phyloP scores from a whole-genome alignment of 1,140 invertebrate genomes.

The Drosophila hydei region DNA sequence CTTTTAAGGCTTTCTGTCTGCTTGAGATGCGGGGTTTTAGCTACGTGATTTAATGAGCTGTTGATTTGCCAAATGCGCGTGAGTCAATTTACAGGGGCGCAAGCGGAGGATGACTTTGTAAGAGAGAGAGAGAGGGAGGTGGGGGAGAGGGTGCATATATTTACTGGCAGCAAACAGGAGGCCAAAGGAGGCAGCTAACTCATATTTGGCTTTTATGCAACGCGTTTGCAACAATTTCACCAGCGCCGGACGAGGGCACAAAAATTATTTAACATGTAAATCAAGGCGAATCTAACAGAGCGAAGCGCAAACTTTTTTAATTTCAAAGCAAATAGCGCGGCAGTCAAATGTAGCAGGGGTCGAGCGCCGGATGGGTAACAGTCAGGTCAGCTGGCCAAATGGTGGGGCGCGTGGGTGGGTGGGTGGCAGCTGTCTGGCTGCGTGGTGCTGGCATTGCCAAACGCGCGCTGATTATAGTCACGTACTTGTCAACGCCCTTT shows the following conservation, averaged over 20 bases:
- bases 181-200: constrained; percentile 31
- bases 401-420: background rate
- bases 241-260: constrained; percentile 27
- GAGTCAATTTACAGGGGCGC: constrained; percentile 34
- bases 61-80: constrained; percentile 64
- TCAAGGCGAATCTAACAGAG: constrained; percentile 76
- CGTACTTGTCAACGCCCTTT: constrained; percentile 68
- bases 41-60: constrained; percentile 70
- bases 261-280: constrained; percentile 82
- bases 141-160: constrained; percentile 50
- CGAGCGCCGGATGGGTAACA: background rate
- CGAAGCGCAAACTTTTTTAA: constrained; percentile 75
- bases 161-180: constrained; percentile 44
- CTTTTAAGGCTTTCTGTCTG: constrained; percentile 11
- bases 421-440: background rate
- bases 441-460: constrained; percentile 48
- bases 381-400: constrained; percentile 37
- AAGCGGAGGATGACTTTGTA: background rate
- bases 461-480: constrained; percentile 77
- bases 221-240: constrained; percentile 67
- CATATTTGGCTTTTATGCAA: constrained; percentile 73
- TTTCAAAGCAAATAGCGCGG: constrained; percentile 75
- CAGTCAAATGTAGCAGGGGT: background rate
- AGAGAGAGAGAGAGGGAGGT: background rate
- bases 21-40: constrained; percentile 10